These are phyloP conservation scores for Merluccius polli DNA, from an alignment of 2,797 vertebrate genomes.

Conservation along the genomic window DNA sequence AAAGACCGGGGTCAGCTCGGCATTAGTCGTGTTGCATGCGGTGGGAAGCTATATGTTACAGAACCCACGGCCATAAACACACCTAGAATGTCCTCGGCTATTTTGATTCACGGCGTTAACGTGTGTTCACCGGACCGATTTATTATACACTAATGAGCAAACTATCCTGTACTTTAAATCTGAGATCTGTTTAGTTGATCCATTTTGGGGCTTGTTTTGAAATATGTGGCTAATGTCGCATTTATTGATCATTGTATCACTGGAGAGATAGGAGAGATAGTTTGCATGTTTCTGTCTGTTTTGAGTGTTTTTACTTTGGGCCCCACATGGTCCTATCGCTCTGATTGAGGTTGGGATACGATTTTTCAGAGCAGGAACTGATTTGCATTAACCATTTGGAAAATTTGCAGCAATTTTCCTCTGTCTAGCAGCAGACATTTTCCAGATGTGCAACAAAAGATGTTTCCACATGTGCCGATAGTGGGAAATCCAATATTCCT, in stretches of 20 bases:
- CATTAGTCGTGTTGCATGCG: slow-evolving; percentile 20
- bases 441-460: slow-evolving; percentile 74
- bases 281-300: slow-evolving; percentile 10
- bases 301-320: slow-evolving; percentile 13
- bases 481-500: slow-evolving; percentile 39
- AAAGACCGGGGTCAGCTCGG: slow-evolving; percentile 40
- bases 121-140: neutral
- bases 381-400: slow-evolving; percentile 74
- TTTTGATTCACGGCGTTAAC: neutral
- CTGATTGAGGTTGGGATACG: slow-evolving; percentile 58
- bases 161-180: neutral
- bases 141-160: neutral
- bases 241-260: neutral
- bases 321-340: slow-evolving; percentile 35
- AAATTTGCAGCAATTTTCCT: slow-evolving; percentile 69
- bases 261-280: neutral
- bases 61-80: neutral
- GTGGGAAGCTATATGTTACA: neutral
- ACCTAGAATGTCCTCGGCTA: neutral
- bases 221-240: neutral
- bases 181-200: neutral
- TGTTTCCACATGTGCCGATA: slow-evolving; percentile 71
- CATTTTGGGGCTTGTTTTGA: neutral
- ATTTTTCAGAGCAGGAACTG: slow-evolving; percentile 60
- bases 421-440: slow-evolving; percentile 61